Base-by-base conservation (phyloP, 2,888 invertebrate species). In the Andrena fulva region DNA sequence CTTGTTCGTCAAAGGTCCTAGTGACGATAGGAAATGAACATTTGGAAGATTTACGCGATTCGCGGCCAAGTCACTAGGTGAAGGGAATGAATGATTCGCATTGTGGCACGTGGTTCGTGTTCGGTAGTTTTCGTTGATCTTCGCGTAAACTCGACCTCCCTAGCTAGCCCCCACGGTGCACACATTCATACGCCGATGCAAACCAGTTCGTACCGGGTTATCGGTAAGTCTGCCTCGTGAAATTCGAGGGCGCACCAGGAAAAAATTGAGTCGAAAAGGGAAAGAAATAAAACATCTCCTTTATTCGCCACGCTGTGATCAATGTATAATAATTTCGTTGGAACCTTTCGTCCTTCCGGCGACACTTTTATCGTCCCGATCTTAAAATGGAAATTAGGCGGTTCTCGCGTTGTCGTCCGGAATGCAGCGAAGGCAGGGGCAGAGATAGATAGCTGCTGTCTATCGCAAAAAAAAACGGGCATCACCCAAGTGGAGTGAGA, bases 171-270 rank as follows among this genome's bases (percentile, higher is more conserved):
- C 56, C 64, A 62, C 68, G 50, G 42, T 75, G 31, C 82, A 72
- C 70, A 77, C 70, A 63, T 70, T 66, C 42, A 74, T 31, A n/a
- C 71, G 33, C 20, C 20, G 33, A 66, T 35, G 2, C 52, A 77
- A 88, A 87, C 87, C 89, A 89, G 85, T 88, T 89, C 75, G 70
- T 77, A 84, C 77, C 69, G 75, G 85, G 85, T 88, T 75, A 60
- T 73, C 62, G 64, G 63, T 59, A 66, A 54, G 63, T 67, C 31
- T 79, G 60, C 71, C 71, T 80, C 52, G 16, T 6, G 27, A 56
- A 64, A 24, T 73, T 31, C 8, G 31, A 6, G 35, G 16, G 16
- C 24, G 35, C 24, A 67, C 24, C n/a, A 56, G 20, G 8, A 52
- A 54, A 56, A 70, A 48, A 71, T 52, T 29, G 6, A 35, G 20